Conservation (phyloP, 2,113 vertebrate species). For the Camelus bactrianus region DNA sequence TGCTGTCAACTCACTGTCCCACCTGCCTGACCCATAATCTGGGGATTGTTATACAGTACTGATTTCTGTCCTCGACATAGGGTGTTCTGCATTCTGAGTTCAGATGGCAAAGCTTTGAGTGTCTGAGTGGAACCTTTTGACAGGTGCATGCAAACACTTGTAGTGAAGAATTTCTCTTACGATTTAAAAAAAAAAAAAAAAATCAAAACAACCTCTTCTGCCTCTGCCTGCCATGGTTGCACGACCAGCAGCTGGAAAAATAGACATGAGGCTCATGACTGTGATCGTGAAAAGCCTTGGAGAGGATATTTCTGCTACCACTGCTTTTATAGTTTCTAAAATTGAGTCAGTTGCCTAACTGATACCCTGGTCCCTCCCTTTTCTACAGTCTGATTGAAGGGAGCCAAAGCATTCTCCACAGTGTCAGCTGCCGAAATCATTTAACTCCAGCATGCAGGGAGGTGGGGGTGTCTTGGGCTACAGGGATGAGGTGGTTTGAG, state of each 20-base stretch:
- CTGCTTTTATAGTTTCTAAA: neutral
- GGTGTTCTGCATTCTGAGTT: constrained; percentile 57
- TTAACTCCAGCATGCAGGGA: neutral
- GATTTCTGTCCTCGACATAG: constrained; percentile 56
- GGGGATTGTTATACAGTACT: neutral
- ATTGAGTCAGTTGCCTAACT: neutral
- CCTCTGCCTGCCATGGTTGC: neutral
- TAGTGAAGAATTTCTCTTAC: neutral
- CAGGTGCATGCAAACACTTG: neutral
- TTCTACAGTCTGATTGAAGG: neutral
- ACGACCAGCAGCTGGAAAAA: neutral
- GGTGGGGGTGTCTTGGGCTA: neutral
- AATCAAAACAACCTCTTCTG: neutral
- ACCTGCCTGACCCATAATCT: constrained; percentile 57
- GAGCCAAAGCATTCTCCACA: neutral
- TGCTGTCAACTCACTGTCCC: constrained; percentile 38
- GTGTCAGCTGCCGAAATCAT: neutral
- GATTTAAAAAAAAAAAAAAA: constrained; percentile 20
- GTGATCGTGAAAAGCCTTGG: neutral
- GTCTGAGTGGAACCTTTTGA: constrained; percentile 42
- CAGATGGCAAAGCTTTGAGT: constrained; percentile 56
- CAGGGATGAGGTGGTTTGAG: neutral
- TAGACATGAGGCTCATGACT: neutral
- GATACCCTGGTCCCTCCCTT: neutral
- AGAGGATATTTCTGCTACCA: neutral